These are phyloP conservation scores for Episyrphus balteatus DNA, from an alignment of 1,140 invertebrate species.

Conservation along the genomic window DNA sequence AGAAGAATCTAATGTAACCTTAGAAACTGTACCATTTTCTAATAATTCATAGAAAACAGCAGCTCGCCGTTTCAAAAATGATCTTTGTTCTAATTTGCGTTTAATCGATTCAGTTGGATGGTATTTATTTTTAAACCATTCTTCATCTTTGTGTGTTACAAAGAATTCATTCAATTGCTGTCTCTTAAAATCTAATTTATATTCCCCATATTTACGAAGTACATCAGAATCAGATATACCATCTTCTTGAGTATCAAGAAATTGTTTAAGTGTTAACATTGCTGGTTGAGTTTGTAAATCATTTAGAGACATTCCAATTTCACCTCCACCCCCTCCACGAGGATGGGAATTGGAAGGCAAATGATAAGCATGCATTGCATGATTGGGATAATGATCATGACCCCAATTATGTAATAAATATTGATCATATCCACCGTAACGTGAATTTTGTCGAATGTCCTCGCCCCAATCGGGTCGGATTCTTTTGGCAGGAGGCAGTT, in stretches of 20 bases:
- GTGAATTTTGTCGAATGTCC: conserved; percentile 31
- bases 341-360: conserved; percentile 11
- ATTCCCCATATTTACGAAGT: conserved; percentile 95
- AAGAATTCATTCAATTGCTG: conserved; percentile 99
- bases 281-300: conserved; percentile 62
- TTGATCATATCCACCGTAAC: conserved; percentile 37
- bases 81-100: conserved; percentile 75
- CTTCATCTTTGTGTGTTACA: conserved; percentile 96
- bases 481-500: conserved; percentile 71
- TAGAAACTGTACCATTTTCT: conserved; percentile 59
- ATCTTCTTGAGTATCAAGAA: conserved; percentile 92
- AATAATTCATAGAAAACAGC: conserved; percentile 83
- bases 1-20: conserved; percentile 74
- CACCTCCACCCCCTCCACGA: conserved; percentile 6
- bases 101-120: conserved; percentile 93
- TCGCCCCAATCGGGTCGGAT: conserved; percentile 66
- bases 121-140: conserved; percentile 99
- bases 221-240: conserved; percentile 95
- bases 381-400: conserved; percentile 32
- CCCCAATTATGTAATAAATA: conserved; percentile 33
- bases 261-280: conserved; percentile 97
- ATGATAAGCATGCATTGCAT: conserved; percentile 17
- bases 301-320: neutral
- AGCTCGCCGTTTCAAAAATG: conserved; percentile 76
- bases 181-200: conserved; percentile 92